These are phyloP conservation scores for Choristoneura fumiferana DNA, from an alignment of 1,140 invertebrate species.

Conservation along the genomic window DNA sequence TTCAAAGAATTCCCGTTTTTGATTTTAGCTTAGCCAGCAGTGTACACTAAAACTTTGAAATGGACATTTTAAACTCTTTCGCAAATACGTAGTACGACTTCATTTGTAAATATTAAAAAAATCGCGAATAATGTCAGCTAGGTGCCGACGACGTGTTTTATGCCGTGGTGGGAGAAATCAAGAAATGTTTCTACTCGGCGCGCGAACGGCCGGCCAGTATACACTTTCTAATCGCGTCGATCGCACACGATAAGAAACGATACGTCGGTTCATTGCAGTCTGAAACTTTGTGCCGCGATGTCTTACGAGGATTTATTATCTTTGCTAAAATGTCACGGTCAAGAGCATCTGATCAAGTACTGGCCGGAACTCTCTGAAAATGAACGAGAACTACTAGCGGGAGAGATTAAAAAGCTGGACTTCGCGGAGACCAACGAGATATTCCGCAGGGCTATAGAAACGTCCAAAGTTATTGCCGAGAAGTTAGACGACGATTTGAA, in stretches of 20 bases:
- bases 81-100: conserved; percentile 1
- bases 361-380: conserved; percentile 86
- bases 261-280: conserved; percentile 1
- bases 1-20: no score
- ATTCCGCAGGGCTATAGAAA: conserved; percentile 82
- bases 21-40: background rate
- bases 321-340: conserved; percentile 77
- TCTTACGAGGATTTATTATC: conserved; percentile 60
- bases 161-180: conserved; percentile 56
- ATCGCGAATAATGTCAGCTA: conserved; percentile 38
- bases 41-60: background rate
- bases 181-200: conserved; percentile 46
- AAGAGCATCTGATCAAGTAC: conserved; percentile 92
- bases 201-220: conserved; percentile 46
- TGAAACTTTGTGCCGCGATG: conserved; percentile 30
- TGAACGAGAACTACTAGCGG: conserved; percentile 80
- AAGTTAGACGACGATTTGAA: conserved; percentile 90
- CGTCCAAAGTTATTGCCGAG: conserved; percentile 79
- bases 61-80: background rate
- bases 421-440: conserved; percentile 83
- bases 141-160: conserved; percentile 40
- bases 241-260: conserved; percentile 30
- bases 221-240: conserved; percentile 69
- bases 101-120: conserved; percentile 23
- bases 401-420: conserved; percentile 83